Conservation (phyloP, 2,113 vertebrate genomes). For the Onychorhynchus coronatus region DNA sequence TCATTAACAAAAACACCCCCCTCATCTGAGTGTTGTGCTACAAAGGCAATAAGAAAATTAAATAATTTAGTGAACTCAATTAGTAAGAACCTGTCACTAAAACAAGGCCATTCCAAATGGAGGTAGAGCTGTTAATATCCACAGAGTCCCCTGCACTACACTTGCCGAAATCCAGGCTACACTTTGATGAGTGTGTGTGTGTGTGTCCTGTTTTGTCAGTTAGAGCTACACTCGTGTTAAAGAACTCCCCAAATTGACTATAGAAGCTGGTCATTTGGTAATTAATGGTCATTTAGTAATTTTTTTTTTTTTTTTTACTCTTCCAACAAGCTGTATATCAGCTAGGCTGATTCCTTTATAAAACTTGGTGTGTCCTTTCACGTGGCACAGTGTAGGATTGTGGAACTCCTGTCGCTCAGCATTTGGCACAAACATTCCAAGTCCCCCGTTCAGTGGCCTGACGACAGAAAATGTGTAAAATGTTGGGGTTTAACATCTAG, state of each 20-base stretch:
- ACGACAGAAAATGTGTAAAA: neutral
- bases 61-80: neutral
- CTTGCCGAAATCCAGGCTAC: neutral
- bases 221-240: neutral
- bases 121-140: neutral
- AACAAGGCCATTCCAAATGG: neutral
- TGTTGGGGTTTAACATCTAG: neutral
- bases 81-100: neutral
- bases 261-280: neutral
- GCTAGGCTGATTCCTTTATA: neutral
- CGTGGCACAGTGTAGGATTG: neutral
- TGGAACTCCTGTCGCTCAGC: neutral
- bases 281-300: neutral
- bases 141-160: neutral
- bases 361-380: neutral
- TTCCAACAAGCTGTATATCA: neutral
- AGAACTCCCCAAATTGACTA: neutral
- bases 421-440: neutral
- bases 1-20: neutral
- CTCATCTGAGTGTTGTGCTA: neutral
- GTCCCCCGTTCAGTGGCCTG: neutral
- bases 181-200: accelerated
- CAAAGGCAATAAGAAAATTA: neutral
- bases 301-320: neutral
- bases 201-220: neutral